These are phyloP conservation scores for Tethya wilhelma DNA, from an alignment of 37 sponge, comb jelly and placozoan genomes.

Conservation along the genomic window DNA sequence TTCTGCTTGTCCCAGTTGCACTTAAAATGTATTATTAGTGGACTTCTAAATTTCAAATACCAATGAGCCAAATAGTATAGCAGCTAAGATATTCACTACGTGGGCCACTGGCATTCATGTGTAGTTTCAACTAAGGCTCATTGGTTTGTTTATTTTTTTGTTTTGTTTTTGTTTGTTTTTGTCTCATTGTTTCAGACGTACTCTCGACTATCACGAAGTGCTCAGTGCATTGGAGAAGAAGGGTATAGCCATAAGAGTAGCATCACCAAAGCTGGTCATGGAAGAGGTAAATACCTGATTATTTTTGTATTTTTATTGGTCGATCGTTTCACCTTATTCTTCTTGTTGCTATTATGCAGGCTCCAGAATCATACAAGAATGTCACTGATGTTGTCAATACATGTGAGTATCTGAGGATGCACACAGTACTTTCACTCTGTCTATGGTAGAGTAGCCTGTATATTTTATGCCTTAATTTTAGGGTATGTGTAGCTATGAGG, in stretches of 20 bases:
- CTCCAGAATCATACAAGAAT: constrained; percentile 99
- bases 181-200: constrained; percentile 60
- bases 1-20: no score
- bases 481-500: no score
- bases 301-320: not conserved
- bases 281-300: constrained; percentile 81
- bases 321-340: not conserved
- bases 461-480: no score
- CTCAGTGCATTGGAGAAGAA: constrained; percentile 73
- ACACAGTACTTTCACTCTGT: no score
- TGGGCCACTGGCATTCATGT: not conserved
- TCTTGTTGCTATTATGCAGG: constrained; percentile 52
- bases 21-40: no score
- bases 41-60: no score
- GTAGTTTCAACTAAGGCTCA: not conserved
- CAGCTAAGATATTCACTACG: no score
- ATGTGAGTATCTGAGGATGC: constrained; percentile 79
- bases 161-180: constrained; percentile 11
- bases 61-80: no score
- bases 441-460: no score
- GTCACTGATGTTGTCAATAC: constrained; percentile 99
- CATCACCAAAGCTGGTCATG: constrained; percentile 99
- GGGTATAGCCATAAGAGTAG: constrained; percentile 97
- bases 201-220: constrained; percentile 88
- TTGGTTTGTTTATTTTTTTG: not conserved